Conservation (phyloP, 2,888 invertebrate species). For the Cancer borealis region DNA sequence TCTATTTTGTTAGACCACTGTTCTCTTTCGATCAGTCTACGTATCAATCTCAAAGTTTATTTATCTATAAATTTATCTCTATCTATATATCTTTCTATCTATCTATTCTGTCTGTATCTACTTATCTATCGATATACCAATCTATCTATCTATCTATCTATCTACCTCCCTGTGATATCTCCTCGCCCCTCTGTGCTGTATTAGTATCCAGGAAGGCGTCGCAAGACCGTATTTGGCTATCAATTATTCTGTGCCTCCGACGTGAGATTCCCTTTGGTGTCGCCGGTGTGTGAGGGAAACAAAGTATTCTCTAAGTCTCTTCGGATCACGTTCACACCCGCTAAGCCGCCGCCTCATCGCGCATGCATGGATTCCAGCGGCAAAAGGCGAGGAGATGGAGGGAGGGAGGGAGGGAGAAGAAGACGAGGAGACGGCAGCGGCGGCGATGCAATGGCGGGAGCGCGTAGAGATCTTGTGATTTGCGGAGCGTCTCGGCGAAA, state of each 20-base stretch:
- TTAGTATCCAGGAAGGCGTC: not conserved
- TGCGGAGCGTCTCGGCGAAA: conserved; percentile 27
- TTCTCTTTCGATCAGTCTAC: not conserved
- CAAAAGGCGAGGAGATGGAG: conserved; percentile 17
- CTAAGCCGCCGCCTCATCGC: conserved; percentile 40
- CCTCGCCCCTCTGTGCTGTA: not conserved
- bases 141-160: conserved; percentile 47
- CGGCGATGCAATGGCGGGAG: not conserved
- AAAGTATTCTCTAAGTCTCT: conserved; percentile 33
- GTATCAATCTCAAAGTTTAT: not conserved
- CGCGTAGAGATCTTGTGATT: conserved; percentile 8
- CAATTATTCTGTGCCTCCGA: not conserved
- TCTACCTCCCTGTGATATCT: not conserved
- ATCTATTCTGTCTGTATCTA: not conserved
- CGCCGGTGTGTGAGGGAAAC: conserved; percentile 27
- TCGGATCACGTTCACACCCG: not conserved
- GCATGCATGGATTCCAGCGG: conserved; percentile 29
- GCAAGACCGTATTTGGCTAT: conserved; percentile 9
- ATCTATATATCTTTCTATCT: not conserved
- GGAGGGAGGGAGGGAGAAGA: not conserved
- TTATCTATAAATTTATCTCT: not conserved
- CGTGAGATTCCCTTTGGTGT: conserved; percentile 16
- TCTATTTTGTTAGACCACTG: too few species aligned
- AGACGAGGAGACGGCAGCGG: not conserved
- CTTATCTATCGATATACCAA: not conserved